Conservation (phyloP, 2,113 vertebrate species). For the Spilogale gracilis region DNA sequence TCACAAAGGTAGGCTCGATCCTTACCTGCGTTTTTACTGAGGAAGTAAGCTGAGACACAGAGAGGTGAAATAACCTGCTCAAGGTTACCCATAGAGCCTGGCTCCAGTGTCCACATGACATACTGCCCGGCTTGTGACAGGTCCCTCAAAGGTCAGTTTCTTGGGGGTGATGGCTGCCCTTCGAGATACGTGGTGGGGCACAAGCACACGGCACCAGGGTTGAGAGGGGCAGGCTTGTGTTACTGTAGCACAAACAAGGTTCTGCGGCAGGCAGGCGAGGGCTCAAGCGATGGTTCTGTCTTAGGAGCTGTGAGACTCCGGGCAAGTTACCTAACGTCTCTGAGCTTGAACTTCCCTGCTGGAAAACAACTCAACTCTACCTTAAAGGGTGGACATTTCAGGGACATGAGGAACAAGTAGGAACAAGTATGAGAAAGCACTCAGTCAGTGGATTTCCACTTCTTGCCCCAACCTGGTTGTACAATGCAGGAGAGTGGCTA, state of each 20-base stretch:
- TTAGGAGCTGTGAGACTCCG: background rate
- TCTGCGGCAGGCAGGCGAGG: rapidly evolving
- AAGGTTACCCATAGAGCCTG: background rate
- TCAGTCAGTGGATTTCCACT: background rate
- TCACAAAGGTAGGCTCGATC: too few species aligned
- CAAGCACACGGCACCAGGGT: rapidly evolving
- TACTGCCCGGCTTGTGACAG: rapidly evolving
- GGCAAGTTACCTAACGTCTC: background rate
- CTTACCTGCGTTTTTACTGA: background rate
- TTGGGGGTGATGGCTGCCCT: background rate
- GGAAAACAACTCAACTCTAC: background rate
- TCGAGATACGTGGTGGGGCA: rapidly evolving
- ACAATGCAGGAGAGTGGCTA: too few species aligned
- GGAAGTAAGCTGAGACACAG: background rate
- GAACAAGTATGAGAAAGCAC: background rate
- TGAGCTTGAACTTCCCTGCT: background rate
- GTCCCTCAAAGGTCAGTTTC: background rate
- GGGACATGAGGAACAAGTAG: background rate
- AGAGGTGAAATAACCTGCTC: background rate
- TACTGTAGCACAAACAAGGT: rapidly evolving
- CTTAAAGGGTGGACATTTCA: background rate
- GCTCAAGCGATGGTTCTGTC: background rate
- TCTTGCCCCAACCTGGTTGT: too few species aligned
- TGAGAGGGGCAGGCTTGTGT: background rate
- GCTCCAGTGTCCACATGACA: background rate